These are phyloP conservation scores for Ormyrus nitidulus DNA, from an alignment of 2,888 invertebrate species.

Conservation along the genomic window DNA sequence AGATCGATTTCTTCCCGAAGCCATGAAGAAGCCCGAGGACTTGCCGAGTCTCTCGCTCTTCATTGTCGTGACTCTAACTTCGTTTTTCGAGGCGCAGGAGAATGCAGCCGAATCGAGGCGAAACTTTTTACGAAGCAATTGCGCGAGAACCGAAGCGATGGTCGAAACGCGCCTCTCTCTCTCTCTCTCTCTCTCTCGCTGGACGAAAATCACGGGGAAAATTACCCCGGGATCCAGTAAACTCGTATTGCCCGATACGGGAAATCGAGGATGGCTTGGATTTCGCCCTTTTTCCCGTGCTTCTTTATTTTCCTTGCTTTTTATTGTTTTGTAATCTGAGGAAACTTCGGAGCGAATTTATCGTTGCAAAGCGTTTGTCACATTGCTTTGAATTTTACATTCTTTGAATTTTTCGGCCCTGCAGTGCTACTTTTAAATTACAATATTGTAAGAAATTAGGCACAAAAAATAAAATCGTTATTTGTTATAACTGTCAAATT, in stretches of 20 bases:
- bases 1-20: conserved; percentile 49
- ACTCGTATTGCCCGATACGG: conserved; percentile 25
- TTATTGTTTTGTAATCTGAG: conserved; percentile 3
- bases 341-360: neutral
- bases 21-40: conserved; percentile 15
- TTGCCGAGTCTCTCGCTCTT: conserved; percentile 12
- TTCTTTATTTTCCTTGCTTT: neutral
- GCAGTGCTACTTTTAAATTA: too few relatives aligned
- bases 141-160: conserved; percentile 37
- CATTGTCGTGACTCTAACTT: conserved; percentile 45
- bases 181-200: neutral
- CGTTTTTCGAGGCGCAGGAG: conserved; percentile 17
- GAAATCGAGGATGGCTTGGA: conserved; percentile 25
- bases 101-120: conserved; percentile 45
- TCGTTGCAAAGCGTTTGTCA: neutral
- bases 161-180: conserved; percentile 8
- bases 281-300: conserved; percentile 2
- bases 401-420: too few relatives aligned
- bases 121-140: conserved; percentile 62
- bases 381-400: too few relatives aligned
- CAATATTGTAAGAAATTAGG: too few relatives aligned
- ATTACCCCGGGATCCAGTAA: conserved; percentile 28
- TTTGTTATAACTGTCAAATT: too few relatives aligned
- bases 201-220: conserved; percentile 44
- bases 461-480: too few relatives aligned